These are phyloP conservation scores for Crossocerus cetratus DNA, from an alignment of 2,888 invertebrate species.

Conservation along the genomic window DNA sequence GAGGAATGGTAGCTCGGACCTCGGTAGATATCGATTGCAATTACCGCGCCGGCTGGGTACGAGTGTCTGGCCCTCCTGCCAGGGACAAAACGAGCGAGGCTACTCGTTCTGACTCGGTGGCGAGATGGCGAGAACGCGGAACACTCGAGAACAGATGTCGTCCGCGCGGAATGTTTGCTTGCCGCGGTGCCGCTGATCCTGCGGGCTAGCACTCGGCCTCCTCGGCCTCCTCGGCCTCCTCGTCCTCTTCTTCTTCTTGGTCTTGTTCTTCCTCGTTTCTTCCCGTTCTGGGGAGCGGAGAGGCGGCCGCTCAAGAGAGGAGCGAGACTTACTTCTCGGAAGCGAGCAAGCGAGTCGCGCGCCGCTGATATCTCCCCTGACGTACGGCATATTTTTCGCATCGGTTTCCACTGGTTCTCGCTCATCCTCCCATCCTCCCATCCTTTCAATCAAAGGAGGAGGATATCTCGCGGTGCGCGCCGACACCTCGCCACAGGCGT, in stretches of 20 bases:
- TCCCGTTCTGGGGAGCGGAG: conserved; percentile 48
- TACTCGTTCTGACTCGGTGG: conserved; percentile 20
- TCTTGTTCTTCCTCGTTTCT: conserved; percentile 52
- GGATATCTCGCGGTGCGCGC: background rate
- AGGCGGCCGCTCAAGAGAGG: conserved; percentile 7
- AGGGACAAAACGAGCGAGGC: conserved; percentile 50
- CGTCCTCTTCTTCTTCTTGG: no score
- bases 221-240: background rate
- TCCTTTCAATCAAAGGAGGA: conserved; percentile 6
- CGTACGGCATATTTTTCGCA: conserved; percentile 46
- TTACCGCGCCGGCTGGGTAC: conserved; percentile 41
- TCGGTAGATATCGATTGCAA: conserved; percentile 57
- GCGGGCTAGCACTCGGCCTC: conserved; percentile 36
- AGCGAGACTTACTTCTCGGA: conserved; percentile 44
- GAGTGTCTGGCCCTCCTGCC: background rate
- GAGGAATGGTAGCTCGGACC: conserved; percentile 11
- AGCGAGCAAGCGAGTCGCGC: conserved; percentile 27
- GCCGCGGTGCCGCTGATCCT: conserved; percentile 31
- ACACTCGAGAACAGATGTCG: conserved; percentile 70
- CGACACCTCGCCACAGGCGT: conserved; percentile 7
- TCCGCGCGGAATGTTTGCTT: conserved; percentile 61
- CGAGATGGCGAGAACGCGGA: conserved; percentile 70
- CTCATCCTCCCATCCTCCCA: conserved; percentile 13
- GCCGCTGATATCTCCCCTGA: conserved; percentile 40
- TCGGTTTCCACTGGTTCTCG: conserved; percentile 18